Conservation (phyloP, 2,113 vertebrate genomes). For the Petromus typicus region DNA sequence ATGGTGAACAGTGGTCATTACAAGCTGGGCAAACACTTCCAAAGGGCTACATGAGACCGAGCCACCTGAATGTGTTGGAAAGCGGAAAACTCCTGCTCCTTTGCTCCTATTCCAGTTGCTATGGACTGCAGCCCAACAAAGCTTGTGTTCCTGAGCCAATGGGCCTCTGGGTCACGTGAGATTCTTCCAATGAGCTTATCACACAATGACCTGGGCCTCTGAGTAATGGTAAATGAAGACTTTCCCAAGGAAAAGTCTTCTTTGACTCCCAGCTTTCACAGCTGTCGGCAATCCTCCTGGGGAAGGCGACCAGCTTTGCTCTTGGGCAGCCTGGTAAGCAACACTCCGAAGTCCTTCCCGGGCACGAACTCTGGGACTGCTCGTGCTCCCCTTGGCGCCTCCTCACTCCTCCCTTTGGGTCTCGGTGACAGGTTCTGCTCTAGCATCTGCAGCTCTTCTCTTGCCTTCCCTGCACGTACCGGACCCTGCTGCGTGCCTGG, state of each 20-base stretch:
- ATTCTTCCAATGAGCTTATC: constrained; percentile 95
- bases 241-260: constrained; percentile 89
- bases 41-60: constrained; percentile 92
- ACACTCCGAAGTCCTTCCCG: constrained; percentile 90
- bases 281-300: constrained; percentile 86
- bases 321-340: constrained; percentile 89
- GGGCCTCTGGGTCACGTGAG: constrained; percentile 92
- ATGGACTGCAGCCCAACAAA: constrained; percentile 95
- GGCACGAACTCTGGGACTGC: constrained; percentile 90
- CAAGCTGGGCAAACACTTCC: constrained; percentile 97
- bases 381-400: constrained; percentile 88
- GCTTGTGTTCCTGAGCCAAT: constrained; percentile 93
- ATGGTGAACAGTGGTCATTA: constrained; percentile 96
- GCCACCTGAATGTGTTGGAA: constrained; percentile 95
- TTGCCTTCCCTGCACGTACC: constrained; percentile 90
- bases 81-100: constrained; percentile 95
- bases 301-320: constrained; percentile 86
- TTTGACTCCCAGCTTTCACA: constrained; percentile 88
- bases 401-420: constrained; percentile 92
- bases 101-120: constrained; percentile 95
- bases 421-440: constrained; percentile 89
- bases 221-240: constrained; percentile 90
- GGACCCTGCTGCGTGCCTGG: constrained; percentile 94
- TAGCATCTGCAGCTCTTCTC: constrained; percentile 87
- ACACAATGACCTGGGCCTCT: constrained; percentile 93